These are phyloP conservation scores for Anthophora plumipes DNA, from an alignment of 2,888 invertebrate species.

Conservation along the genomic window DNA sequence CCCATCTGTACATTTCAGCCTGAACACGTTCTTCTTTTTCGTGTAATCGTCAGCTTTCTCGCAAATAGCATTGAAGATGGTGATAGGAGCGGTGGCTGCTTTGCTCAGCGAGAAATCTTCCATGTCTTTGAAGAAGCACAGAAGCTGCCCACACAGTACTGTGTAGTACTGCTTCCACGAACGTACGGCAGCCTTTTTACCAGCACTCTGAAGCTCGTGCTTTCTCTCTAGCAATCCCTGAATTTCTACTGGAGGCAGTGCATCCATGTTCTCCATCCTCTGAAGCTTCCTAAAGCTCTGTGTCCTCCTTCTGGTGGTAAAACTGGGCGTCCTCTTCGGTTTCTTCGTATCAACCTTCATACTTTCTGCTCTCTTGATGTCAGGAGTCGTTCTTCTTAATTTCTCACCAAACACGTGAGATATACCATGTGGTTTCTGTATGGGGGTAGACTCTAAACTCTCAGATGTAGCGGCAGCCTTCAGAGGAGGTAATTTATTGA, in stretches of 20 bases:
- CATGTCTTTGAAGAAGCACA: constrained; percentile 99
- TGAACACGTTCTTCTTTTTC: constrained; percentile 97
- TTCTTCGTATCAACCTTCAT: constrained; percentile 94
- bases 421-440: constrained; percentile 87
- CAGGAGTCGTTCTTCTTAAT: constrained; percentile 86
- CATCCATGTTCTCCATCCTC: constrained; percentile 86
- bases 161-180: constrained; percentile 98
- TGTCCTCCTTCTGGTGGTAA: constrained; percentile 95
- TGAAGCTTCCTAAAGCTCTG: constrained; percentile 93
- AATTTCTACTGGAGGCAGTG: constrained; percentile 96
- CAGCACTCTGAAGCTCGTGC: constrained; percentile 96
- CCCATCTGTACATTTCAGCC: constrained; percentile 94
- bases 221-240: constrained; percentile 97
- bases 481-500: constrained; percentile 74
- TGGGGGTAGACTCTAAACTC: constrained; percentile 77
- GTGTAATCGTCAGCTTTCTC: constrained; percentile 96
- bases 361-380: constrained; percentile 94
- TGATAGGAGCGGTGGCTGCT: constrained; percentile 94
- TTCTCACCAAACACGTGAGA: constrained; percentile 88
- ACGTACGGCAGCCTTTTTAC: constrained; percentile 96
- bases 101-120: constrained; percentile 95
- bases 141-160: constrained; percentile 97
- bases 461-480: constrained; percentile 66
- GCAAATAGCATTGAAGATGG: constrained; percentile 90
- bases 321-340: constrained; percentile 96